Conservation (phyloP, 1,140 invertebrate genomes). For the Listronotus bonariensis region DNA sequence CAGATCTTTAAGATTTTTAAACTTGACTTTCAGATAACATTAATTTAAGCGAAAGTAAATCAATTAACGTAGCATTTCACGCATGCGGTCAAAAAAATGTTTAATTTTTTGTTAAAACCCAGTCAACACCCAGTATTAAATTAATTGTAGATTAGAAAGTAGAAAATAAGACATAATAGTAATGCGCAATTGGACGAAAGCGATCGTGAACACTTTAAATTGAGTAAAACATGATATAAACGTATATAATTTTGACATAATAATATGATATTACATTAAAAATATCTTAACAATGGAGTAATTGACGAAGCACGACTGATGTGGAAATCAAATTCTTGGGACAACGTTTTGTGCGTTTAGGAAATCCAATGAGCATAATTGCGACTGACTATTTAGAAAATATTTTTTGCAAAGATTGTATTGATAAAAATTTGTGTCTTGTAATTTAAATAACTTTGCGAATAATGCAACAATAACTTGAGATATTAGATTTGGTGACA, state of each 20-base stretch:
- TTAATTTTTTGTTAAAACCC: background rate
- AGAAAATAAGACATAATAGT: constrained; percentile 22
- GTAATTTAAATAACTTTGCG: too few relatives aligned
- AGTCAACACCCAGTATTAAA: constrained; percentile 18
- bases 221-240: constrained; percentile 17
- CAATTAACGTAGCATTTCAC: background rate
- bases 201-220: constrained; percentile 8
- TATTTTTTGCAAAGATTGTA: too few relatives aligned
- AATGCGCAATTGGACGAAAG: constrained; percentile 26
- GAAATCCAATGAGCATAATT: background rate
- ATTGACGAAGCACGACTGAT: constrained; percentile 11
- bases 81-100: constrained; percentile 10
- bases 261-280: constrained; percentile 12
- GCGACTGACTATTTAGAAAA: too few relatives aligned
- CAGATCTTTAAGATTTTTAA: too few relatives aligned
- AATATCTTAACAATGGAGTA: constrained; percentile 13
- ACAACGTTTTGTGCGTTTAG: background rate
- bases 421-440: too few relatives aligned
- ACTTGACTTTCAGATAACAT: too few relatives aligned
- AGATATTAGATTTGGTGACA: too few relatives aligned
- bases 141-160: constrained; percentile 23
- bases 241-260: constrained; percentile 11
- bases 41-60: constrained; percentile 11
- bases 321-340: constrained; percentile 6
- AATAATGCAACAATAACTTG: too few relatives aligned